Base-by-base conservation (phyloP, 2,113 vertebrate genomes). In the Takifugu bimaculatus region DNA sequence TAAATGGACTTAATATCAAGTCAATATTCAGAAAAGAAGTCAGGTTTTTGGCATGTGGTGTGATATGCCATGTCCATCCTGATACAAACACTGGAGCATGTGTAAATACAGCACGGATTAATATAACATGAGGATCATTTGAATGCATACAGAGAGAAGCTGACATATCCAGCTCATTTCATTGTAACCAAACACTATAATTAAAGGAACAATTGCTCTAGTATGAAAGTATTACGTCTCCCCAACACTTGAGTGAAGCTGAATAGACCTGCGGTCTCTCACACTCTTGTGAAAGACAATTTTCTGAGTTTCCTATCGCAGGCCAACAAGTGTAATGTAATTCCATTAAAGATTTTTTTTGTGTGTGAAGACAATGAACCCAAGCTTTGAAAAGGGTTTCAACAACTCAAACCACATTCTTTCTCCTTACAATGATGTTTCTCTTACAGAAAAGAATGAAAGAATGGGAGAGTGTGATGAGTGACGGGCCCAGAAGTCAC, bases 401-500 rank as follows among this genome's bases (percentile, higher is more conserved):
- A 70, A 72, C 67, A 80, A 74, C 79, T 79, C 86, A 88, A 87
- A 88, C 85, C 81, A 82, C 74, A 72, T 85, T 81, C 85, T 83
- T 83, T 89, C 82, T 83, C 87, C 85, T 85, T 68, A 69, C 65
- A 76, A 87, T 87, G 85, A 84, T 79, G 83, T 80, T 83, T 85
- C 72, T 82, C 82, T 84, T 68, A 73, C 85, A 58, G 77, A 68
- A 65, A 20, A 80, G 79, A 89, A 89, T 88, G 83, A 83, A 75
- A 80, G 78, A 70, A 75, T 69, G 84, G 85, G 85, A 80, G 87
- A 83, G 87, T 83, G 81, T 89, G 90, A 91, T 89, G 78, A 86
- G 81, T 85, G 89, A 83, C 65, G 74, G 82, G 75, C 83, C 75
- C 61, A 85, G 66, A 89, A 87, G 88, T 88, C 85, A 83, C 78